phyloP scores from a whole-genome alignment of 1,140 invertebrate genomes.

The Macrosteles quadrilineatus region DNA sequence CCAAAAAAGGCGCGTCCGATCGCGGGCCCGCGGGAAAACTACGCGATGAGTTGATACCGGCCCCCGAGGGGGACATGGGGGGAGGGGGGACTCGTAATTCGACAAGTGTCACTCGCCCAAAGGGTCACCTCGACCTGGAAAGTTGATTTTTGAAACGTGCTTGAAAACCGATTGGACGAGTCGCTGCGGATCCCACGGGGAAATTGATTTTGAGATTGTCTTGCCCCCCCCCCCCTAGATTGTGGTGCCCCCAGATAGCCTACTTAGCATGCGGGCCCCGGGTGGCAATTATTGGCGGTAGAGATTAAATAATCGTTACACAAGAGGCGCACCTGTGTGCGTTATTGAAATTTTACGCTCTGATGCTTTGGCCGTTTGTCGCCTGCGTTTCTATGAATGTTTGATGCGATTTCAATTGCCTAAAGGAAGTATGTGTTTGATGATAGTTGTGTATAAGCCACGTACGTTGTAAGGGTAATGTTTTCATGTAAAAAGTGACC shows the following conservation, averaged over 20 bases:
- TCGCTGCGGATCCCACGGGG: background rate
- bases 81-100: background rate
- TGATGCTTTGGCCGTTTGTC: no score
- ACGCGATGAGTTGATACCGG: background rate
- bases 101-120: slow-evolving; percentile 5
- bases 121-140: background rate
- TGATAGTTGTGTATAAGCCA: no score
- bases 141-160: slow-evolving; percentile 16
- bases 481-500: no score
- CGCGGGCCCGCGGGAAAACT: background rate
- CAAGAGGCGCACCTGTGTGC: slow-evolving; percentile 8
- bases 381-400: no score
- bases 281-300: slow-evolving; percentile 9
- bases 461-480: no score
- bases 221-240: slow-evolving; percentile 2
- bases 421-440: no score
- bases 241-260: background rate
- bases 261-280: slow-evolving; percentile 21
- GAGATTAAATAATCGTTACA: slow-evolving; percentile 21
- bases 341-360: slow-evolving; percentile 14
- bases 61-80: background rate
- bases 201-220: slow-evolving; percentile 17
- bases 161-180: no score
- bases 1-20: slow-evolving; percentile 12
- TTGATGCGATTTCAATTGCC: no score